These are phyloP conservation scores for Biston betularia DNA, from an alignment of 2,888 invertebrate genomes.

Conservation along the genomic window DNA sequence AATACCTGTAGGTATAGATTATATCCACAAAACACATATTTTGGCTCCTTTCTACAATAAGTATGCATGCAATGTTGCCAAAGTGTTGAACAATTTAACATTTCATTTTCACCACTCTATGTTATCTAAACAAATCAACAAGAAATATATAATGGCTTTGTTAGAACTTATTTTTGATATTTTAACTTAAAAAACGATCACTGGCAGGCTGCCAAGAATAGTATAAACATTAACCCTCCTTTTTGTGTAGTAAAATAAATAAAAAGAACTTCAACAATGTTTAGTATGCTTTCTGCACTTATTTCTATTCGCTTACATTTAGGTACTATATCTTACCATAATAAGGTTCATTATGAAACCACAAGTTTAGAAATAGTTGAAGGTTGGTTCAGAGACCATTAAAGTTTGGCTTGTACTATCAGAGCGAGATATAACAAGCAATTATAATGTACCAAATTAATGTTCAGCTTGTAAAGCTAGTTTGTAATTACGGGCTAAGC, in stretches of 20 bases:
- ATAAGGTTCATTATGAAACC: slow-evolving; percentile 10
- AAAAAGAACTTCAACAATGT: slow-evolving; percentile 3
- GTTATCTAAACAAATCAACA: too few species aligned
- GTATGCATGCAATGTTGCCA: too few species aligned
- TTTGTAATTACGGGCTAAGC: slow-evolving; percentile 73
- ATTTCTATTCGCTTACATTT: slow-evolving; percentile 12
- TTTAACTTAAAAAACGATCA: too few species aligned
- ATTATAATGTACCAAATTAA: slow-evolving; percentile 42
- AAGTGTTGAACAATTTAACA: too few species aligned
- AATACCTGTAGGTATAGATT: too few species aligned
- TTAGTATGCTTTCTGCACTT: slow-evolving; percentile 12
- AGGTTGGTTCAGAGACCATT: slow-evolving; percentile 37
- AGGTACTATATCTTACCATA: slow-evolving; percentile 9
- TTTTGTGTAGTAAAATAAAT: not conserved
- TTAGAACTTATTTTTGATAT: too few species aligned
- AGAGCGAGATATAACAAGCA: slow-evolving; percentile 27
- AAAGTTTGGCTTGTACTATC: slow-evolving; percentile 18
- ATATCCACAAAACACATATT: too few species aligned
- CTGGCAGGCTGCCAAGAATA: too few species aligned
- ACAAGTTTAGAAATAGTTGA: slow-evolving; percentile 15
- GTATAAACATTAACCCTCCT: not conserved
- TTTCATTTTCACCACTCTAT: too few species aligned
- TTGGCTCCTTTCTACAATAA: too few species aligned
- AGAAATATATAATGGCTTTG: too few species aligned
- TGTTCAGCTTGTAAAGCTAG: slow-evolving; percentile 71